Conservation (phyloP, 2,888 invertebrate species). For the Apodemia zela region DNA sequence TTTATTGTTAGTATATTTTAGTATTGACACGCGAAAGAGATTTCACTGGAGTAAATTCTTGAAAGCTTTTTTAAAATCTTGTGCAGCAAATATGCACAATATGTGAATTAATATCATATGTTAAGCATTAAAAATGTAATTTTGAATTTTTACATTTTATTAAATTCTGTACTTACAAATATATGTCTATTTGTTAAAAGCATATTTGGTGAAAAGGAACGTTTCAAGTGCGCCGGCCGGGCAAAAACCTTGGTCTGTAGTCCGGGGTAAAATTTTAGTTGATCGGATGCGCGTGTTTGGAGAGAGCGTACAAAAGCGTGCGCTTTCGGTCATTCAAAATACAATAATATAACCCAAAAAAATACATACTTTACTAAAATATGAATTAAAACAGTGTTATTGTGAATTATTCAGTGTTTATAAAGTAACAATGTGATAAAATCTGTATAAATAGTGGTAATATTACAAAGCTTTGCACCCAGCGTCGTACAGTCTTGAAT, state of each 20-base stretch:
- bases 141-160: not conserved
- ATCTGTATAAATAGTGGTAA: not conserved
- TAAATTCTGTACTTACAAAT: not conserved
- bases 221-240: conserved; percentile 60
- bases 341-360: conserved; percentile 22
- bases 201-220: conserved; percentile 51
- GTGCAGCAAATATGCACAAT: not conserved
- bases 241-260: conserved; percentile 64
- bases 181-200: not conserved
- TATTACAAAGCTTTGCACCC: conserved; percentile 6
- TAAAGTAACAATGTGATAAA: not conserved
- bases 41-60: no score
- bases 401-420: not conserved
- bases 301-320: conserved; percentile 39
- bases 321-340: conserved; percentile 43
- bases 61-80: no score
- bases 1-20: not conserved
- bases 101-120: not conserved
- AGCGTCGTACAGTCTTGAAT: conserved; percentile 12
- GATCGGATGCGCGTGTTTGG: conserved; percentile 51
- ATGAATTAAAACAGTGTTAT: conserved; percentile 9
- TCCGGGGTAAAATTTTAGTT: conserved; percentile 49
- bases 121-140: not conserved
- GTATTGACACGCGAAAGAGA: not conserved
- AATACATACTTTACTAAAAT: conserved; percentile 22